Base-by-base conservation (phyloP, 2,113 vertebrate species). In the Polyodon spathula region DNA sequence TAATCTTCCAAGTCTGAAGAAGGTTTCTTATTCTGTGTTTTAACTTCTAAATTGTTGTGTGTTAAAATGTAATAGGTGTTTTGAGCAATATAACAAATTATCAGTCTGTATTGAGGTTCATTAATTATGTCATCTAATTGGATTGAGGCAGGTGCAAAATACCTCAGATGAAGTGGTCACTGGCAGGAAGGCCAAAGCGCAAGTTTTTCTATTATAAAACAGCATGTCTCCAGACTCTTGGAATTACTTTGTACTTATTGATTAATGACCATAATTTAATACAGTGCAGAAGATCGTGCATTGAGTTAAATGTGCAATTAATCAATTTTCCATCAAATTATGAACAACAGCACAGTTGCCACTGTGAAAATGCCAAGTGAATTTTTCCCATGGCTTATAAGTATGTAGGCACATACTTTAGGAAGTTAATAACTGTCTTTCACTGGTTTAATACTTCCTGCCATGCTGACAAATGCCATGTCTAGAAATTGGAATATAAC, bases 211-310 rank as follows among this genome's bases (percentile, higher is more conserved):
- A 97, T 97, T 95, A 97, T 88, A 86, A 94, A 89, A 75, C 94
- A 95, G 95, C 93, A 88, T 92, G 95, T 92, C 87, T 91, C 92
- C 92, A 88, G 92, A 93, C 91, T 92, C 84, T 85, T 82, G 88
- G 88, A 90, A 94, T 93, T 89, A 93, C 90, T 82, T 86, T 91
- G 92, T 90, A 93, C 90, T 96, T 97, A 98, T 98, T 98, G 96
- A 98, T 98, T 97, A 98, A 98, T 98, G 93, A 90, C 92, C 86
- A 93, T 97, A 93, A 97, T 98, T 97, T 97, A 98, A 97, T 94
- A 95, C 87, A 73, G 82, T 90, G 90, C 88, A 87, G 85, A 92
- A 87, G 89, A 90, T 90, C 90, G 90, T 90, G 89, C 92, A 91
- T 95, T 87, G 87, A 86, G 89, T 92, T 96, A 95, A 98, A 97